These are phyloP conservation scores for Homalodisca vitripennis DNA, from an alignment of 1,140 invertebrate species.

Conservation along the genomic window DNA sequence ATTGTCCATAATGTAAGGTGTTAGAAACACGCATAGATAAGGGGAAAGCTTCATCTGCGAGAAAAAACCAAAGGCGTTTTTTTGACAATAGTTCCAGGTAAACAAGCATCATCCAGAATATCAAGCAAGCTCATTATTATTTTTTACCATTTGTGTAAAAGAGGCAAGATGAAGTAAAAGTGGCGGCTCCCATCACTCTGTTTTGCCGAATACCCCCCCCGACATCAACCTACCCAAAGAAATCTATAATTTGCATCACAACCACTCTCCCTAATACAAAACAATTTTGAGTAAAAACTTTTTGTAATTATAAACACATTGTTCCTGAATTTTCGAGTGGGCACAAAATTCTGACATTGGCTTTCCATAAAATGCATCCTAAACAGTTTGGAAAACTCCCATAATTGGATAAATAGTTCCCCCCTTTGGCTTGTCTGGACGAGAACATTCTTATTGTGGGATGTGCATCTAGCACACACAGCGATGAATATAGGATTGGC, in stretches of 20 bases:
- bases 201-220: constrained; percentile 48
- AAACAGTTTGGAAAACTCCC: constrained; percentile 43
- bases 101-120: constrained; percentile 19
- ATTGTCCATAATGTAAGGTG: constrained; percentile 13
- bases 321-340: constrained; percentile 46
- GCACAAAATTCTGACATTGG: constrained; percentile 45
- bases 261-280: constrained; percentile 51
- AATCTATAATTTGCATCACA: constrained; percentile 52
- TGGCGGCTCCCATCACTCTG: constrained; percentile 18
- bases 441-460: no score
- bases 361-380: constrained; percentile 48
- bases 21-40: constrained; percentile 7
- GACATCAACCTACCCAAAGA: constrained; percentile 47
- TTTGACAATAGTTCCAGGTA: background rate
- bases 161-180: constrained; percentile 24
- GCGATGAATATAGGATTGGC: no score
- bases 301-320: constrained; percentile 51
- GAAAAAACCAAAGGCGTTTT: background rate
- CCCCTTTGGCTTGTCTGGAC: constrained; percentile 20
- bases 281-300: constrained; percentile 48
- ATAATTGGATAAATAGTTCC: constrained; percentile 28
- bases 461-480: background rate
- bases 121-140: background rate
- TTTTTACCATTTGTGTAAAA: constrained; percentile 7
- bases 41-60: constrained; percentile 18